Evolutionary conservation across 2,888 invertebrate genomes (phyloP), one percentile per base, ranked within the genome.

Genomic region (Spodoptera exigua): DNA sequence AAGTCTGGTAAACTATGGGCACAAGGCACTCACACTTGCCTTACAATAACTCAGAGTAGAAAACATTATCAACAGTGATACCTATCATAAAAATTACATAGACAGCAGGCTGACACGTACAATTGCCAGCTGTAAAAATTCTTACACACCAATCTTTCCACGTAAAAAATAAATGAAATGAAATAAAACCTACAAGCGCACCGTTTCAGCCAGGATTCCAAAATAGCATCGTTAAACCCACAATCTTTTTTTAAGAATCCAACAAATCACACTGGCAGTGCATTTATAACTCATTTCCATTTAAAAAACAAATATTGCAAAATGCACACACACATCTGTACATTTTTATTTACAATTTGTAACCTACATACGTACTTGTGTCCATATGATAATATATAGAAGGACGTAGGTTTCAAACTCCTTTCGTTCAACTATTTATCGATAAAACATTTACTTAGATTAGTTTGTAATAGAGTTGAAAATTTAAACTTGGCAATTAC

Each of bases 341-440:
- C 68, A 63, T 61, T 41, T 45, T 17, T 77, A 78, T 76, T 61
- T 71, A 78, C 72, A 76, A 54, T 39, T 58, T 12, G 21, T 53
- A 51, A 57, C 56, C 59, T 59, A 32, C 35, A n/a, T 12, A 36
- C 10, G 49, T 37, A 54, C 39, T 61, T n/a, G 21, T 1, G 47
- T 67, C 49, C 49, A 70, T 49, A 49, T 43, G 55, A 69, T 36
- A 65, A 34, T 7, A 12, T 41, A 34, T 21, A 7, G 9, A 27
- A 27, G 9, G 9, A 27, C 1, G 0, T 27, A 27, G 0, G 27
- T 27, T 27, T 5, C 5, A 27, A 27, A 27, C 27, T 27, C 7
- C 7, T 27, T 27, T 27, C 27, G 4, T 27, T 27, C 4, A 27
- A 27, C 4, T n/a, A n/a, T n/a, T n/a, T n/a, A n/a, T n/a, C n/a